Base-by-base conservation (phyloP, 1,140 invertebrate species). In the Proales similis region DNA sequence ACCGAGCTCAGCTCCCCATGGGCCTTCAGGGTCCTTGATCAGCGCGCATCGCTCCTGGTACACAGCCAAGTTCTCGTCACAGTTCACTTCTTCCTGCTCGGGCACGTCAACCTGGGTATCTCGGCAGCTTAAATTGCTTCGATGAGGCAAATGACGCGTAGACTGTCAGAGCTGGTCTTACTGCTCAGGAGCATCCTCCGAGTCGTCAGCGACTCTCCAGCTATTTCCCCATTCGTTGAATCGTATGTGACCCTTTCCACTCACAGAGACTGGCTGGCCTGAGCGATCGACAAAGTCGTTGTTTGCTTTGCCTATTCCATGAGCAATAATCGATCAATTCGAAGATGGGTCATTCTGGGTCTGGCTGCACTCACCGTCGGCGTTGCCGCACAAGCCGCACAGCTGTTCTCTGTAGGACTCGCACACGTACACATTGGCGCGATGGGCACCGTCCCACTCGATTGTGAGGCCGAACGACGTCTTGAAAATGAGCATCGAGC, bases 371-470 rank as follows among this genome's bases (percentile, higher is more conserved):
- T 2, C 14, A 57, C 51, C 51, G 45, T 57, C 51, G 30, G 51
- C 51, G 30, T 57, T 57, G 27, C 51, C 51, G 20, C 51, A 57
- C 20, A 57, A 39, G 7, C 51, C 51, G 14, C 51, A 57, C n/a
- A 57, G 24, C 39, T 57, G 29, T 19, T 57, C 45, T 19, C 36
- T 14, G 45, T 57, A 57, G 17, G 36, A 19, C 29, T 57, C n/a
- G 45, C 51, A 57, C 20, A 57, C 17, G 30, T 14, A 19, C 7
- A 57, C 36, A 27, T 57, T 14, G 30, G 27, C 51, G 11, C 26
- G 29, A 42, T 57, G 36, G 32, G 39, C 38, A 42, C 51, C 51
- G 11, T 39, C 32, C 51, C 51, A 57, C 11, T 19, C 12, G 4
- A 57, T 14, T 42, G 51, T 57, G 9, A 57, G 45, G 45, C 51